These are phyloP conservation scores for Vollenhovia emeryi DNA, from an alignment of 1,140 invertebrate species.

Conservation along the genomic window DNA sequence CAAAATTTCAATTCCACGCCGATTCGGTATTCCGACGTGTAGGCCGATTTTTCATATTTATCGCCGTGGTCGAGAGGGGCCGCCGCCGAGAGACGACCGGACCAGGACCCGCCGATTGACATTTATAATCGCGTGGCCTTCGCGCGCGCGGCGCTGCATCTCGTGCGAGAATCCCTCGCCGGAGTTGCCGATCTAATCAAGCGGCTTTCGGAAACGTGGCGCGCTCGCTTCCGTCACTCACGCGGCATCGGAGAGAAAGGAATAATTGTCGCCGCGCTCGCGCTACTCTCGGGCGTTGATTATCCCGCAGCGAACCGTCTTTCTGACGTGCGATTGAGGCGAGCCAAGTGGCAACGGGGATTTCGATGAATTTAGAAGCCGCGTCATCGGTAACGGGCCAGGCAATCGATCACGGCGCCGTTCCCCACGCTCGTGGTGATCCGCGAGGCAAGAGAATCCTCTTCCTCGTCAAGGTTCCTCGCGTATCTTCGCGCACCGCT, in stretches of 20 bases:
- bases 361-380: constrained; percentile 60
- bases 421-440: constrained; percentile 1
- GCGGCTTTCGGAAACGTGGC: constrained; percentile 25
- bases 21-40: constrained; percentile 5
- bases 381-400: constrained; percentile 46
- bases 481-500: background rate
- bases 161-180: background rate
- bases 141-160: background rate
- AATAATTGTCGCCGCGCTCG: constrained; percentile 41
- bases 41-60: constrained; percentile 43
- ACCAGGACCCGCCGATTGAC: constrained; percentile 42
- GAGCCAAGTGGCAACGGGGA: constrained; percentile 22
- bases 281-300: constrained; percentile 27
- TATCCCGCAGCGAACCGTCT: constrained; percentile 22
- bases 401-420: constrained; percentile 47
- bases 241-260: constrained; percentile 44
- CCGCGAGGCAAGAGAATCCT: background rate
- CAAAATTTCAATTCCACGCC: constrained; percentile 35
- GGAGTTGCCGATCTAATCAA: background rate
- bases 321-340: constrained; percentile 22
- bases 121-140: constrained; percentile 58
- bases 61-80: background rate
- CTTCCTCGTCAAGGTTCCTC: constrained; percentile 35
- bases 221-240: constrained; percentile 56
- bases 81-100: background rate